Conservation (phyloP, 2,888 invertebrate species). For the Hirtodrosophila duncani region DNA sequence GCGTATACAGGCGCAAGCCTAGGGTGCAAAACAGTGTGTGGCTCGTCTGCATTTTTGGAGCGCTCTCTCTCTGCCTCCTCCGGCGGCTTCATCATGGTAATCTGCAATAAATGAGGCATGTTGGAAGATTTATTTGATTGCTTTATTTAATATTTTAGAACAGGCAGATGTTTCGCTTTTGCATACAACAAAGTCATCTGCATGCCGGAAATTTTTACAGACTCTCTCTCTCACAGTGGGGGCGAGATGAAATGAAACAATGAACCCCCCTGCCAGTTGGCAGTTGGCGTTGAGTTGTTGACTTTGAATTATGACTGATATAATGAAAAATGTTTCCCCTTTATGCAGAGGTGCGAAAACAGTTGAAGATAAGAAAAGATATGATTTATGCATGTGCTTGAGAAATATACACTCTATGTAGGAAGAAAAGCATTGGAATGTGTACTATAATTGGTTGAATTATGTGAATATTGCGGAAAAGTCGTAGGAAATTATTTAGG, state of each 20-base stretch:
- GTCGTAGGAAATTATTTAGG: no score
- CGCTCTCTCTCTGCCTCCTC: conserved; percentile 13
- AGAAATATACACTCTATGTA: conserved; percentile 8
- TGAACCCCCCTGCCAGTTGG: conserved; percentile 15
- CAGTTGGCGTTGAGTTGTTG: conserved; percentile 42
- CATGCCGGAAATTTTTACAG: conserved; percentile 17
- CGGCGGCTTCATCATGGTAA: conserved; percentile 55
- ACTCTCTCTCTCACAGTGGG: conserved; percentile 1
- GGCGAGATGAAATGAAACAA: neutral
- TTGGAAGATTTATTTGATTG: conserved; percentile 76
- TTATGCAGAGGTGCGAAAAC: conserved; percentile 17
- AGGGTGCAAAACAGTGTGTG: conserved; percentile 4
- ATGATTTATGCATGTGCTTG: conserved; percentile 21
- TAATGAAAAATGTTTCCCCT: conserved; percentile 44
- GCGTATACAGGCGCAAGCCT: conserved; percentile 36
- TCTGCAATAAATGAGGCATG: conserved; percentile 77
- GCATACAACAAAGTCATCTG: conserved; percentile 16
- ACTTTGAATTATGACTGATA: conserved; percentile 60
- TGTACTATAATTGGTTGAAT: conserved; percentile 4
- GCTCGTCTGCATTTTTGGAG: conserved; percentile 32
- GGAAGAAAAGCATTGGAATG: conserved; percentile 20
- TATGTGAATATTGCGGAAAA: no score
- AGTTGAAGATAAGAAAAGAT: conserved; percentile 5
- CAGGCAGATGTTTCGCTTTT: conserved; percentile 61
- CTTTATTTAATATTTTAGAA: conserved; percentile 74